phyloP scores from a whole-genome alignment of 2,797 vertebrate species.

The Intellagama lesueurii region DNA sequence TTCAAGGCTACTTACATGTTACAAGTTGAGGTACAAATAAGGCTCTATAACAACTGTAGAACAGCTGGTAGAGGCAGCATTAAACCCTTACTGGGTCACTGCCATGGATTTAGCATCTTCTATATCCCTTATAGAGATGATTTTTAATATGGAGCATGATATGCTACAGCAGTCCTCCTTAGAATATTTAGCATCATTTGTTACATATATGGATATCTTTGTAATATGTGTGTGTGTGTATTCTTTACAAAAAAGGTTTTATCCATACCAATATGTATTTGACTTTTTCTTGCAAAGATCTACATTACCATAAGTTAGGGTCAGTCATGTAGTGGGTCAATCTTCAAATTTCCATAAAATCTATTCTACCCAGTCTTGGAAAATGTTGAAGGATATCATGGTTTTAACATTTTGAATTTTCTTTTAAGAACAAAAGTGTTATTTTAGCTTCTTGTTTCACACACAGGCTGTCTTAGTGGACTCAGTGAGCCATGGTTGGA shows the following conservation, averaged over 20 bases:
- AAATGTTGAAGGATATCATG: conserved; percentile 35
- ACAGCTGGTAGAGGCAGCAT: background rate
- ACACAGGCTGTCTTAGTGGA: background rate
- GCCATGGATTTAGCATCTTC: background rate
- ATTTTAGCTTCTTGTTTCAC: conserved; percentile 43
- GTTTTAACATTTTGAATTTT: background rate
- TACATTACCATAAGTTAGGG: conserved; percentile 58
- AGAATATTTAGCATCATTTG: background rate
- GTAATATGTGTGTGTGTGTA: background rate
- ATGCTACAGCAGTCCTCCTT: background rate
- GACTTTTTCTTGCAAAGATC: conserved; percentile 39
- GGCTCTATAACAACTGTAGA: conserved; percentile 19
- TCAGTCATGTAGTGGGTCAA: conserved; percentile 28
- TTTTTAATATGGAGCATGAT: conserved; percentile 28
- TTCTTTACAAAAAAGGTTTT: background rate
- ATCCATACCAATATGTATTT: conserved; percentile 28
- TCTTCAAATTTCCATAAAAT: conserved; percentile 53
- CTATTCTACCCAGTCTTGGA: conserved; percentile 42
- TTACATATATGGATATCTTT: background rate
- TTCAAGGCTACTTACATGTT: background rate
- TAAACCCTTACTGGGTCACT: conserved; percentile 7
- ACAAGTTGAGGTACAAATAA: conserved; percentile 21
- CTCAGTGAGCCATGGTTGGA: too few relatives aligned
- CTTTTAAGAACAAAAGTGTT: conserved; percentile 22
- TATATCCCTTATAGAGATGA: background rate